These are phyloP conservation scores for Chondrosia reniformis DNA, from an alignment of 37 sponge, comb jelly and placozoan species.

Conservation along the genomic window DNA sequence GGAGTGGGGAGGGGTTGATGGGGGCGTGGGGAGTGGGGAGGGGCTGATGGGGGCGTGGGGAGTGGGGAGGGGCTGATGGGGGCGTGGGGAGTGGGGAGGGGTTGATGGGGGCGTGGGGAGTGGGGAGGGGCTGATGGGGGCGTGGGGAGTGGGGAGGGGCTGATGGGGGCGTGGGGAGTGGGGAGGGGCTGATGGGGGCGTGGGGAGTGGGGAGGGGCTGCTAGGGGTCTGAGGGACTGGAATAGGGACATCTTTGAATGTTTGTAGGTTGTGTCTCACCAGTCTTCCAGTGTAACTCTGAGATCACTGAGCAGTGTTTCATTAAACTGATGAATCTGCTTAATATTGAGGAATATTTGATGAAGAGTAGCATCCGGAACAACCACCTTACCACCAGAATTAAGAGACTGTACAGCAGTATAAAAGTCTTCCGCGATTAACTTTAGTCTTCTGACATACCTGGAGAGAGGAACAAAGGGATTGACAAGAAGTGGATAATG, in stretches of 20 bases:
- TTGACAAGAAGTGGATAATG: not conserved
- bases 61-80: too few species aligned
- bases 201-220: not conserved
- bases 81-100: too few species aligned
- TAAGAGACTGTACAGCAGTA: constrained; percentile 12
- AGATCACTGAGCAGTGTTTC: constrained; percentile 41
- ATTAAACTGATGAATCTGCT: constrained; percentile 64
- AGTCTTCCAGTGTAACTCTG: constrained; percentile 54
- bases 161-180: too few species aligned
- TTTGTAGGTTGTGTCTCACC: constrained; percentile 21
- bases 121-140: too few species aligned
- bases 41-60: too few species aligned
- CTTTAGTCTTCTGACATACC: constrained; percentile 54
- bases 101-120: too few species aligned
- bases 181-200: too few species aligned
- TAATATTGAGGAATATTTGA: constrained; percentile 69
- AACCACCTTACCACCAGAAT: constrained; percentile 24
- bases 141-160: too few species aligned
- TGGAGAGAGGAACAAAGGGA: constrained; percentile 1
- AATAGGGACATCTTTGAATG: not conserved
- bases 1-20: too few species aligned
- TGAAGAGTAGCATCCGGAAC: constrained; percentile 40
- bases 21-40: too few species aligned
- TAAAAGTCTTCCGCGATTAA: constrained; percentile 50
- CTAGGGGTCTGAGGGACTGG: too few species aligned